Evolutionary conservation across 2,797 vertebrate species (phyloP).

Genomic region (Artibeus lituratus): DNA sequence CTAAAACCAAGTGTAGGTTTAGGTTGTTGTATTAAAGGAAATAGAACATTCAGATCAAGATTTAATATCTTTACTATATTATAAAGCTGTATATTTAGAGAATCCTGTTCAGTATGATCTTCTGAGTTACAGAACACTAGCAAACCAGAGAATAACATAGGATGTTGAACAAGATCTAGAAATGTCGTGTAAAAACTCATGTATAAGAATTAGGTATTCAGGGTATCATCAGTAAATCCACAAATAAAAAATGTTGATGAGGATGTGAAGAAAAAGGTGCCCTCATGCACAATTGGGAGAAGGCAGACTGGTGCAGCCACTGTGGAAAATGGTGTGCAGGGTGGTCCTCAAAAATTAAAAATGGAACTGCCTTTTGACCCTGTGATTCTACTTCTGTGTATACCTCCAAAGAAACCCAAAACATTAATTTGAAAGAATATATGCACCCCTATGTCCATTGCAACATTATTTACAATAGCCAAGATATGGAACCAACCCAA

Average conservation of each 20-base stretch:
- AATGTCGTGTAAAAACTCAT: not conserved
- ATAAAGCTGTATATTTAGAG: not conserved
- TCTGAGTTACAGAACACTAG: not conserved
- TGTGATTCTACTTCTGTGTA: not conserved
- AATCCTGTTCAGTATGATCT: not conserved
- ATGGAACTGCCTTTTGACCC: not conserved
- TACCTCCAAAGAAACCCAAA: not conserved
- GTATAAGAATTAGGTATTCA: not conserved
- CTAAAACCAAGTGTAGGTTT: not conserved
- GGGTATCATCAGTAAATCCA: not conserved
- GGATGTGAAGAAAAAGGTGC: not conserved
- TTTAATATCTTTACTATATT: slow-evolving; percentile 6
- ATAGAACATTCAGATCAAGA: not conserved
- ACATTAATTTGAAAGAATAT: not conserved
- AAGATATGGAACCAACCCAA: not conserved
- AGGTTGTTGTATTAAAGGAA: not conserved
- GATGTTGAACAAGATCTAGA: slow-evolving; percentile 1
- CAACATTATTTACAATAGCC: not conserved
- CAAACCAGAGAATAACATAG: not conserved
- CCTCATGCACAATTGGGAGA: not conserved
- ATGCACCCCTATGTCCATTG: not conserved
- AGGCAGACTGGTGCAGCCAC: not conserved
- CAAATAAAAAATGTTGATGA: not conserved
- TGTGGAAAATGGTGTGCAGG: not conserved
- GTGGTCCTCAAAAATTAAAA: not conserved